phyloP scores from a whole-genome alignment of 2,797 vertebrate species.

The Melanotaenia nigrans region DNA sequence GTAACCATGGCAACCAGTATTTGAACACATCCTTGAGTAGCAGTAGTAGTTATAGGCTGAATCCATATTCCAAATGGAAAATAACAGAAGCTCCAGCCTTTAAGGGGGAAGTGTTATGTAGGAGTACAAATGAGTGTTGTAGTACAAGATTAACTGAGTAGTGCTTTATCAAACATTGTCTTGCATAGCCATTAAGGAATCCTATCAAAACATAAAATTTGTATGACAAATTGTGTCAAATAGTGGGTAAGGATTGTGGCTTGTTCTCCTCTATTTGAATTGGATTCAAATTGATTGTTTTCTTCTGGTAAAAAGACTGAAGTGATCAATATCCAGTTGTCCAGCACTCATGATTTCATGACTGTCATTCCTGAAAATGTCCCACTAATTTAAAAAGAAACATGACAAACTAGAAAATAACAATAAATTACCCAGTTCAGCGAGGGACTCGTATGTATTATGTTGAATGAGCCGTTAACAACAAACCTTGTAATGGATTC shows the following conservation, averaged over 20 bases:
- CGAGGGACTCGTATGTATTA: background rate
- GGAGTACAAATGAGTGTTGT: slow-evolving; percentile 13
- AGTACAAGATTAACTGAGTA: slow-evolving; percentile 11
- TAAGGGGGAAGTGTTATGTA: slow-evolving; percentile 11
- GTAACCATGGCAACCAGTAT: slow-evolving; percentile 59
- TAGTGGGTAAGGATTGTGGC: background rate
- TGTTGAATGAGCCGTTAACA: slow-evolving; percentile 13
- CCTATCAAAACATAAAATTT: slow-evolving; percentile 9
- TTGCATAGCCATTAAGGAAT: background rate
- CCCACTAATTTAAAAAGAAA: too few relatives aligned
- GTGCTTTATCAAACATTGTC: background rate
- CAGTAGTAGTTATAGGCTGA: slow-evolving; percentile 10
- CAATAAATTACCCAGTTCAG: slow-evolving; percentile 2
- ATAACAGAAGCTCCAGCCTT: slow-evolving; percentile 16
- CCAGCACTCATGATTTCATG: too few relatives aligned
- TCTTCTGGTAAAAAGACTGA: slow-evolving; percentile 20
- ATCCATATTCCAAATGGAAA: slow-evolving; percentile 30
- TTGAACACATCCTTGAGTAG: slow-evolving; percentile 40
- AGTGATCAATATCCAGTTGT: slow-evolving; percentile 16
- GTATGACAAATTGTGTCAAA: slow-evolving; percentile 1
- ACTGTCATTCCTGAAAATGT: background rate
- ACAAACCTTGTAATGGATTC: slow-evolving; percentile 13
- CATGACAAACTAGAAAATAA: slow-evolving; percentile 2
- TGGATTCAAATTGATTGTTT: slow-evolving; percentile 7
- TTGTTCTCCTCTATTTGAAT: slow-evolving; percentile 30